Evolutionary conservation across 2,797 vertebrate species (phyloP).

Genomic region (Coranthus polyacanthus): DNA sequence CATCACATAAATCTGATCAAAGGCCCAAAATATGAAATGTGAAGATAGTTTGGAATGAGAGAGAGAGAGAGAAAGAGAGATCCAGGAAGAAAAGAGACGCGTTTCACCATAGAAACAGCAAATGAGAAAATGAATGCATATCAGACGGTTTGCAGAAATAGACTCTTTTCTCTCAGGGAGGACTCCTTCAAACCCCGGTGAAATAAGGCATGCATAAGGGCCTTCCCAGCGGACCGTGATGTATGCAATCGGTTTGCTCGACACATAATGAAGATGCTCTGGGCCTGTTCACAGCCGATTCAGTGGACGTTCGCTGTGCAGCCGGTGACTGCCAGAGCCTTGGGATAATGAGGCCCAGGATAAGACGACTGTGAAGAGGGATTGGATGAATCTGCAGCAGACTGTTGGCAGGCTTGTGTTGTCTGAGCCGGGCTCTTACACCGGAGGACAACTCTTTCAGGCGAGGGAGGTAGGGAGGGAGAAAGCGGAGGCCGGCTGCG

Average conservation of each 20-base stretch:
- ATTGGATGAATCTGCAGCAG: conserved; percentile 63
- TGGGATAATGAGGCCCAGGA: conserved; percentile 73
- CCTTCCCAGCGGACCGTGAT: conserved; percentile 38
- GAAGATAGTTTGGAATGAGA: conserved; percentile 65
- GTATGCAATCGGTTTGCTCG: conserved; percentile 40
- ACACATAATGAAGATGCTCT: conserved; percentile 57
- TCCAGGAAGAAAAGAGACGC: conserved; percentile 1
- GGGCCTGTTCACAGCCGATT: conserved; percentile 41
- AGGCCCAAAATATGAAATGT: conserved; percentile 65
- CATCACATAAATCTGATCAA: conserved; percentile 72
- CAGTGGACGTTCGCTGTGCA: conserved; percentile 32
- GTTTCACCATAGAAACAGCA: conserved; percentile 45
- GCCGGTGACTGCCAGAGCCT: conserved; percentile 57
- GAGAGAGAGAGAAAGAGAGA: conserved; percentile 20
- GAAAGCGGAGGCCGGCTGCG: conserved; percentile 23
- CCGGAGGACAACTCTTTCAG: conserved; percentile 48
- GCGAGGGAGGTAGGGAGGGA: conserved; percentile 13
- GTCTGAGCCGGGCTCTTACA: conserved; percentile 64
- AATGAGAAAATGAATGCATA: conserved; percentile 33
- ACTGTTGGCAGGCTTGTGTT: conserved; percentile 65
- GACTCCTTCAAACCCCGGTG: conserved; percentile 36
- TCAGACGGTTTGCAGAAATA: conserved; percentile 43
- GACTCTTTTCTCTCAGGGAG: conserved; percentile 22
- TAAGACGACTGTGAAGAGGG: conserved; percentile 60
- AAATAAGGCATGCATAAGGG: conserved; percentile 35